Conservation (phyloP, 2,797 vertebrate species). For the Halcyon badia region DNA sequence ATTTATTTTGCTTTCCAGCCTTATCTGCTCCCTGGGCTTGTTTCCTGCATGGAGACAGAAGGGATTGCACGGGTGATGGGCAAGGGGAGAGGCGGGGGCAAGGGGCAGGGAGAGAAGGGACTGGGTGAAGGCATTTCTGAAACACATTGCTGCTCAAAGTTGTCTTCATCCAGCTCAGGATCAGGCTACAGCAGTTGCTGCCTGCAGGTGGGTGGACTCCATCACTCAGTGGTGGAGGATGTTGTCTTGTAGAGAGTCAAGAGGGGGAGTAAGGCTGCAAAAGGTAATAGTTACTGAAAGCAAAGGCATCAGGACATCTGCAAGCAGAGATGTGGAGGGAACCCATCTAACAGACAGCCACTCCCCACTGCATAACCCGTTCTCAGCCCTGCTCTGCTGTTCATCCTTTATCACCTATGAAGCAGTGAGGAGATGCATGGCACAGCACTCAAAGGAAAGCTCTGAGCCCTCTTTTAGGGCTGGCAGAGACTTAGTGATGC, state of each 20-base stretch:
- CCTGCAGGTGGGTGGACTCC: rapidly evolving
- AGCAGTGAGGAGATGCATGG: not conserved
- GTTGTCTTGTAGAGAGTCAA: not conserved
- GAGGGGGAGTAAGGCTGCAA: not conserved
- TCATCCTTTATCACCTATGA: not conserved
- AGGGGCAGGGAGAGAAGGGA: not conserved
- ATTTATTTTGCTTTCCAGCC: not conserved
- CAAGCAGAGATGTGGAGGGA: not conserved
- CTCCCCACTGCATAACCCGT: not conserved
- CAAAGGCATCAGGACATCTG: not conserved
- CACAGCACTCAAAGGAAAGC: constrained; percentile 32
- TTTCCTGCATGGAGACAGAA: not conserved
- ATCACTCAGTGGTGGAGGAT: not conserved
- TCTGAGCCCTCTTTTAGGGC: constrained; percentile 51
- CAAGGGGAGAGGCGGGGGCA: not conserved
- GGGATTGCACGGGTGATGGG: rapidly evolving
- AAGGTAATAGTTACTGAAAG: not conserved
- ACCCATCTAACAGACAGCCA: not conserved
- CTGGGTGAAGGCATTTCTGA: not conserved
- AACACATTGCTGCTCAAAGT: not conserved
- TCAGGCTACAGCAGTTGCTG: rapidly evolving
- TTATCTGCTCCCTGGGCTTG: rapidly evolving
- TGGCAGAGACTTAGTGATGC: constrained; percentile 70
- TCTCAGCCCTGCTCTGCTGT: not conserved
- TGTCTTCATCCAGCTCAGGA: not conserved